These are phyloP conservation scores for Manduca sexta DNA, from an alignment of 1,140 invertebrate species.

Conservation along the genomic window DNA sequence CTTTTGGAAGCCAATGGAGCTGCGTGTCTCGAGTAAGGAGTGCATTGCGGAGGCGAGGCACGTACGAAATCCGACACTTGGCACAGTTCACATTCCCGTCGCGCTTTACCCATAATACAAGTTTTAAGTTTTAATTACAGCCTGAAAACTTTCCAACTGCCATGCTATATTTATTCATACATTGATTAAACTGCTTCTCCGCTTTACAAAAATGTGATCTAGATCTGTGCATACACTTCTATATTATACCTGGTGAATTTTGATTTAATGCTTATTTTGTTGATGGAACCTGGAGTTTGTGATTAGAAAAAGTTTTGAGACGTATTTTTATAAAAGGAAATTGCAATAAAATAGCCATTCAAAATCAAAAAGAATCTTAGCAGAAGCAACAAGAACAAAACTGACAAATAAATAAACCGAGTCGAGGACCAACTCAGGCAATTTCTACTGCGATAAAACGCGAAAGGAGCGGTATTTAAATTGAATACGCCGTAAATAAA, in stretches of 20 bases:
- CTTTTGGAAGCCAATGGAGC: slow-evolving; percentile 4
- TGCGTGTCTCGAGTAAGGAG: slow-evolving; percentile 14
- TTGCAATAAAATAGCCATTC: slow-evolving; percentile 6
- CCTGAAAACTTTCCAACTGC: slow-evolving; percentile 29
- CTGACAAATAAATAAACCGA: slow-evolving; percentile 60
- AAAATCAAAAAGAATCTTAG: slow-evolving; percentile 30
- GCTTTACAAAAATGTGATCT: slow-evolving; percentile 11
- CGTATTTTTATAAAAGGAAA: too few relatives aligned
- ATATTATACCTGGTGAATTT: too few relatives aligned
- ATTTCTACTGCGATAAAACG: slow-evolving; percentile 60
- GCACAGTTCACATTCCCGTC: slow-evolving; percentile 48
- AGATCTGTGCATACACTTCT: too few relatives aligned
- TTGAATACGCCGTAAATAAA: slow-evolving; percentile 69
- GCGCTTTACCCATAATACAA: slow-evolving; percentile 44
- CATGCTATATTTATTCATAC: too few relatives aligned
- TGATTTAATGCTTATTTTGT: too few relatives aligned
- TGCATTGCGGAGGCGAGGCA: slow-evolving; percentile 50
- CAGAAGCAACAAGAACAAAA: slow-evolving; percentile 48
- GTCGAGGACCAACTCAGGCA: slow-evolving; percentile 44
- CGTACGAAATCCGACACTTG: slow-evolving; percentile 65
- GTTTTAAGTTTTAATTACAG: slow-evolving; percentile 65
- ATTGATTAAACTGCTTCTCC: slow-evolving; percentile 8
- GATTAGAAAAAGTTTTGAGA: too few relatives aligned
- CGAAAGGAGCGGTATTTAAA: slow-evolving; percentile 62
- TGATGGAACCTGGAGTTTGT: too few relatives aligned